Percentiles rank a stretch among this genome's conserved stretches.
Conservation (phyloP, 2,888 invertebrate species). For the Zygaena filipendulae region DNA sequence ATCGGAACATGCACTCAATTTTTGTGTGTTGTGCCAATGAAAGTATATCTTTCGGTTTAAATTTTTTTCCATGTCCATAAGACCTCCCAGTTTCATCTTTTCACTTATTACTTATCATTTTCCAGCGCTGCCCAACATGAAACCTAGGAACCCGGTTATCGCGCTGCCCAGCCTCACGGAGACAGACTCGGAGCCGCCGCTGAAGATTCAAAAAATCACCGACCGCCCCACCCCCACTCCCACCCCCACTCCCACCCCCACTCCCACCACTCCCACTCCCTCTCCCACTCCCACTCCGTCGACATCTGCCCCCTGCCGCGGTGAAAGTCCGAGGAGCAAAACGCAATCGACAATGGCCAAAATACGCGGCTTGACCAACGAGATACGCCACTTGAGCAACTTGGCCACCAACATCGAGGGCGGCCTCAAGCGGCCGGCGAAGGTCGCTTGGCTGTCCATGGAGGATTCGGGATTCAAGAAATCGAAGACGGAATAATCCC, state of each 20-base stretch:
- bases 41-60: no score
- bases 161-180: conserved; percentile 46
- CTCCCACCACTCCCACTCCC: conserved; percentile 11
- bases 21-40: no score
- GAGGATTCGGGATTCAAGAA: conserved; percentile 36
- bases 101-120: conserved; percentile 12
- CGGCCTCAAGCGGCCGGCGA: conserved; percentile 30
- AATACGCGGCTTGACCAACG: conserved; percentile 38
- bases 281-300: conserved; percentile 22
- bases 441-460: no score
- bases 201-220: conserved; percentile 11
- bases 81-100: no score
- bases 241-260: no score
- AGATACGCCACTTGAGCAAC: conserved; percentile 33
- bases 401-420: conserved; percentile 27
- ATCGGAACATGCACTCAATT: no score
- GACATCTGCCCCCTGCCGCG: conserved; percentile 6
- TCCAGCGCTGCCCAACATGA: conserved; percentile 53
- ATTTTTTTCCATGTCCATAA: no score
- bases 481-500: conserved; percentile 28
- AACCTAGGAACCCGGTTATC: conserved; percentile 45
- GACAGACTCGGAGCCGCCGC: conserved; percentile 26
- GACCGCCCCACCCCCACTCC: no score
- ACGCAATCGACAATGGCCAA: conserved; percentile 29
- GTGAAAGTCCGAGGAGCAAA: conserved; percentile 21